These are phyloP conservation scores for Melanotaenia maccullochi DNA, from an alignment of 2,797 vertebrate species.

Conservation along the genomic window DNA sequence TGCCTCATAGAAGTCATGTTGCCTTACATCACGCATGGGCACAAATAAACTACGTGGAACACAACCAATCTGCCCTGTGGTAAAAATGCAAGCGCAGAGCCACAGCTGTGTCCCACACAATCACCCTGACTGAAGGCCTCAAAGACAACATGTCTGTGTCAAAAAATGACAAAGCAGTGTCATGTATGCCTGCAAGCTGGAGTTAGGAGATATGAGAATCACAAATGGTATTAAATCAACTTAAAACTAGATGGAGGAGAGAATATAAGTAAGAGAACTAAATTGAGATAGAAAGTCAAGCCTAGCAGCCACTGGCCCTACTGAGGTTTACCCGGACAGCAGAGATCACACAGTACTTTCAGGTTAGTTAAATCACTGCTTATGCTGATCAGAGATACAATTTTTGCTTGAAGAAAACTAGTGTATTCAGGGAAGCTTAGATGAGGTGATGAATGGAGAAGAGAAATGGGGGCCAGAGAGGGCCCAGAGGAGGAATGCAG, in stretches of 20 bases:
- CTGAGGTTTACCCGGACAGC: constrained; percentile 56
- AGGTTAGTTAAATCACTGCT: constrained; percentile 38
- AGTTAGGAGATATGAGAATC: constrained; percentile 39
- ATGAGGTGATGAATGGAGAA: constrained; percentile 65
- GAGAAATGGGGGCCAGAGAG: constrained; percentile 56
- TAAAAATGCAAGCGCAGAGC: constrained; percentile 43
- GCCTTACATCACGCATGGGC: constrained; percentile 43
- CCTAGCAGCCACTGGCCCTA: constrained; percentile 51
- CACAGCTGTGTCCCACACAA: constrained; percentile 71
- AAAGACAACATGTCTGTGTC: constrained; percentile 65
- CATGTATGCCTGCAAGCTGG: constrained; percentile 50
- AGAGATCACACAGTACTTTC: constrained; percentile 40
- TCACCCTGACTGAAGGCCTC: constrained; percentile 54
- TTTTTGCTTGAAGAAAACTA: constrained; percentile 48
- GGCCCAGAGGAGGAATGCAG: constrained; percentile 63
- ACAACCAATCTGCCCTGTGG: constrained; percentile 60
- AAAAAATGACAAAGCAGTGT: constrained; percentile 67
- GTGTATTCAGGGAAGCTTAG: constrained; percentile 59
- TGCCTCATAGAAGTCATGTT: constrained; percentile 43
- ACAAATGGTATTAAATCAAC: constrained; percentile 34
- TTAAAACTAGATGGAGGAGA: constrained; percentile 42
- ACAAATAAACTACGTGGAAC: constrained; percentile 56
- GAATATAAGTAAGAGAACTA: constrained; percentile 24
- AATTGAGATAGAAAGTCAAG: constrained; percentile 51
- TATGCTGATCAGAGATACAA: constrained; percentile 38